Conservation (phyloP, 2,113 vertebrate species). For the Ptilonorhynchus violaceus region DNA sequence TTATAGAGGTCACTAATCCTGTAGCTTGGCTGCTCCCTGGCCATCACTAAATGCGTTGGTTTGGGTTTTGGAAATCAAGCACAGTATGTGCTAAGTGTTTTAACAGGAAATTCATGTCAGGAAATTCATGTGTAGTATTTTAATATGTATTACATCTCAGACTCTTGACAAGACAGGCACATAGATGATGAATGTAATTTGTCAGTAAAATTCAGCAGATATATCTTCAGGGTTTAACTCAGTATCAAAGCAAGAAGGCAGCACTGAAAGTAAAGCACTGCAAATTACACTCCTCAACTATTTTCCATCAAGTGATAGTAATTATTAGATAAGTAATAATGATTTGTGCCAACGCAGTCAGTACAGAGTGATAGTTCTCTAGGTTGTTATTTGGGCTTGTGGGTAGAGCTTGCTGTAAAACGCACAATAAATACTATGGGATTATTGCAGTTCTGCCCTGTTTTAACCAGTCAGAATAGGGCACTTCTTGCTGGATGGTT, state of each 20-base stretch:
- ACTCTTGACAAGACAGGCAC: constrained; percentile 18
- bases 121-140: background rate
- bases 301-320: constrained; percentile 40
- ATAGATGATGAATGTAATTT: constrained; percentile 38
- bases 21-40: constrained; percentile 10
- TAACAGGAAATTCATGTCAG: constrained; percentile 5
- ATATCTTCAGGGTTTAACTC: constrained; percentile 13
- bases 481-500: constrained; percentile 57
- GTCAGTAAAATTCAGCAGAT: constrained; percentile 34
- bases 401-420: constrained; percentile 54
- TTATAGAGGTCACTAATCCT: constrained; percentile 20
- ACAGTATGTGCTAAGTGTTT: background rate
- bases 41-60: background rate
- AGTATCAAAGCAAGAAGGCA: background rate
- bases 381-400: constrained; percentile 49
- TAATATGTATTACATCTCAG: constrained; percentile 7
- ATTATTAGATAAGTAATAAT: constrained; percentile 61
- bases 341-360: constrained; percentile 45
- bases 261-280: constrained; percentile 1
- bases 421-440: constrained; percentile 6
- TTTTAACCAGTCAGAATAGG: constrained; percentile 63
- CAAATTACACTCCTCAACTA: constrained; percentile 23
- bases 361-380: constrained; percentile 41
- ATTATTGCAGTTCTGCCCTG: constrained; percentile 63
- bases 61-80: constrained; percentile 23